A percentile compares a stretch with the other conserved stretches of the same genome.
Conservation (phyloP, 2,888 invertebrate species). For the Zygaena filipendulae region DNA sequence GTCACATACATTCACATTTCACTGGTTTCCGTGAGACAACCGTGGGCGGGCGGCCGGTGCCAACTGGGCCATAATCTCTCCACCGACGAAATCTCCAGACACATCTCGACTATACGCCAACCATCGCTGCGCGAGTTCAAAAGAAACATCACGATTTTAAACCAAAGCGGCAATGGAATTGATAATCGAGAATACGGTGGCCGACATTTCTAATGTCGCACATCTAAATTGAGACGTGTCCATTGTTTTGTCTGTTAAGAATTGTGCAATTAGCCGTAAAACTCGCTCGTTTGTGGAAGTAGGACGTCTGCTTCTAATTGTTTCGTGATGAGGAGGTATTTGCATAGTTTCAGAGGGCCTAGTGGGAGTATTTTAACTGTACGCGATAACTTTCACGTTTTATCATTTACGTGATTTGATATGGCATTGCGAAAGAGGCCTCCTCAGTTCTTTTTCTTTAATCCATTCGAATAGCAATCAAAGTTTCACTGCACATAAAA, state of each 20-base stretch:
- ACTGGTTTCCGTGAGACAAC: conserved; percentile 40
- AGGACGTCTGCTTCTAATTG: conserved; percentile 36
- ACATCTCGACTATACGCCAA: conserved; percentile 14
- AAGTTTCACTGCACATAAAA: too few species aligned
- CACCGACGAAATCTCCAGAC: conserved; percentile 23
- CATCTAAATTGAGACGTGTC: conserved; percentile 38
- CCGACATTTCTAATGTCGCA: too few species aligned
- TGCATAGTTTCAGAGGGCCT: too few species aligned
- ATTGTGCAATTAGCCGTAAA: conserved; percentile 48
- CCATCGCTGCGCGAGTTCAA: conserved; percentile 21
- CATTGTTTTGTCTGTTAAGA: conserved; percentile 55
- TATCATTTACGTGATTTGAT: too few species aligned
- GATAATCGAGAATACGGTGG: too few species aligned
- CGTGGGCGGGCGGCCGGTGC: conserved; percentile 41
- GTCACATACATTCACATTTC: conserved; percentile 31
- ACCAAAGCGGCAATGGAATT: conserved; percentile 20
- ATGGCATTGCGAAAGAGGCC: too few species aligned
- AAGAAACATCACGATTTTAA: too few species aligned
- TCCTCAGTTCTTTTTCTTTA: too few species aligned
- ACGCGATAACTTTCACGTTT: too few species aligned
- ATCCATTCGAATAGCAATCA: too few species aligned
- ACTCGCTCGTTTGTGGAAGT: conserved; percentile 52
- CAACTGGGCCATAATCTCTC: conserved; percentile 59
- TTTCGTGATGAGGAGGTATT: conserved; percentile 34
- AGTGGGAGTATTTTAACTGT: too few species aligned